Evolutionary conservation across 2,888 invertebrate species (phyloP), one percentile per base, ranked within the genome.

Genomic region (Chalcis sispes): DNA sequence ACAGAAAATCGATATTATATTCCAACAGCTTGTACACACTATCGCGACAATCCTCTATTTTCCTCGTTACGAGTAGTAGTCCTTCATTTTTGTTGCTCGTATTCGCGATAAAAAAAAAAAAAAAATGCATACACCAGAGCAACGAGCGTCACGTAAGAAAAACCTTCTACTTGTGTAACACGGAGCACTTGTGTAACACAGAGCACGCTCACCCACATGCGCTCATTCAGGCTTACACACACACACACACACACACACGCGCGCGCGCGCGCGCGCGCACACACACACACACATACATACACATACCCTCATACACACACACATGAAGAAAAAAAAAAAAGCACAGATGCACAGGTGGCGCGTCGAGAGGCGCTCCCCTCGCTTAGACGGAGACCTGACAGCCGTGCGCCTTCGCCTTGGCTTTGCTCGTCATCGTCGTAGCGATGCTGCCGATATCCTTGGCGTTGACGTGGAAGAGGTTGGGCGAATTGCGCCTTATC

Each of bases 401-500:
- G 23, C 52, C 73, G 29, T 50, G 72, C 3, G 66, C 52, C 56
- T 72, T 52, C 1, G 23, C 27, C 48, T 20, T 62, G 29, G 32
- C 36, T 7, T 36, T 36, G 1, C 52, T 40, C 32, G 48, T 48
- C 7, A 23, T 50, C 2, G 52, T 20, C 32, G 62, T 40, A 32
- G 83, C 79, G 83, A 66, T 15, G 36, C 85, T 83, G 79, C 83
- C 82, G 4, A 5, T 42, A 2, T 85, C 75, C 75, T 77, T 79
- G 80, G 75, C 77, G 62, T 77, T 79, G 36, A 79, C 78, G 56
- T 79, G 79, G 71, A 83, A 80, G 70, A 81, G 64, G 72, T 77
- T 80, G 80, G 80, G 79, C 83, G 80, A 78, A 79, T 82, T 80
- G 71, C 80, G 81, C 69, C 80, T 77, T 74, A 83, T 87, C 84